phyloP scores from a whole-genome alignment of 92 coral and sea anemone genomes.

The Bergia sp. region DNA sequence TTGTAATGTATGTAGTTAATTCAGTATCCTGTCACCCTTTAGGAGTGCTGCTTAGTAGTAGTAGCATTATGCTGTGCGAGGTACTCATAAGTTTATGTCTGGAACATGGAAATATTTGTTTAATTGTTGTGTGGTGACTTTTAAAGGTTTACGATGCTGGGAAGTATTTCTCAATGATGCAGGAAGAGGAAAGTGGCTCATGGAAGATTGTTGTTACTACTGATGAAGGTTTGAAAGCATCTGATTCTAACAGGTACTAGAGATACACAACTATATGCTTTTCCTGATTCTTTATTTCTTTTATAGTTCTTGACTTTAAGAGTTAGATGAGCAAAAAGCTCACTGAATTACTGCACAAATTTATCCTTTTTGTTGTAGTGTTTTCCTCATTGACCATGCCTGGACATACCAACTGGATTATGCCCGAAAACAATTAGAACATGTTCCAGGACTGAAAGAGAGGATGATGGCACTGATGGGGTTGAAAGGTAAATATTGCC shows the following conservation, averaged over 20 bases:
- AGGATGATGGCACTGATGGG: constrained; percentile 93
- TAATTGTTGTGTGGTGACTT: background rate
- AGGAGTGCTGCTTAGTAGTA: too few relatives aligned
- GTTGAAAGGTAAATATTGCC: constrained; percentile 56
- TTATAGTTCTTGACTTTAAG: too few relatives aligned
- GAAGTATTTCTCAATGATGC: constrained; percentile 70
- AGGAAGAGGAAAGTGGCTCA: constrained; percentile 58
- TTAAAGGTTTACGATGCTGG: constrained; percentile 89
- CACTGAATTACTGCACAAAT: background rate
- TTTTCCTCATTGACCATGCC: constrained; percentile 95
- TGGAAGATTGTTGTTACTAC: constrained; percentile 70
- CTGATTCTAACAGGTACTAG: constrained; percentile 75
- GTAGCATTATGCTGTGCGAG: too few relatives aligned
- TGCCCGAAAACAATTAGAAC: constrained; percentile 78
- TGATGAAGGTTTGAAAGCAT: constrained; percentile 78
- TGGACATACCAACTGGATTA: constrained; percentile 88
- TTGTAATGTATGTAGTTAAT: too few relatives aligned
- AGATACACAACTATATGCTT: background rate
- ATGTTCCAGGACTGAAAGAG: constrained; percentile 77
- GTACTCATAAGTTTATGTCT: too few relatives aligned
- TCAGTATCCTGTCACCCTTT: too few relatives aligned
- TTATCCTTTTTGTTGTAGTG: constrained; percentile 44
- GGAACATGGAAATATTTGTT: too few relatives aligned
- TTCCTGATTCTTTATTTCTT: too few relatives aligned
- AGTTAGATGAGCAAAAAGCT: background rate